Evolutionary conservation across 92 coral and sea anemone genomes (phyloP), one percentile per base, ranked within the genome.

Genomic region (Paragorgia papillata): DNA sequence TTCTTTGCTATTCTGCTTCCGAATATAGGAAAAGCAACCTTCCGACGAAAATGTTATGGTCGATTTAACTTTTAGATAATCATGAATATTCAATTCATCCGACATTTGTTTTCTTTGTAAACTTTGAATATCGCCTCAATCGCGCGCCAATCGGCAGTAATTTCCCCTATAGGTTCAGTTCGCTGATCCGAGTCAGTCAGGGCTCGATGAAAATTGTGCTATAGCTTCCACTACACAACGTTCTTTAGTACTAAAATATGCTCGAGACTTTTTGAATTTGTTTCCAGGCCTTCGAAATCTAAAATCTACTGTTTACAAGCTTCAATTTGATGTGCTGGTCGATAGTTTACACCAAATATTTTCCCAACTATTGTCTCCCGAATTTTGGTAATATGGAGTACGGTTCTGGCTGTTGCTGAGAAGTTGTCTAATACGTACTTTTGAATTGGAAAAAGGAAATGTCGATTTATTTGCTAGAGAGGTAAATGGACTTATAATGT

Each of bases 1-100:
- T 30, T 70, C 77, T 0, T 13, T 50, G 17, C 15, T 1, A 19
- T 50, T 34, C 49, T 70, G 77, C 32, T 21, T 70, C 1, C 30
- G 31, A 31, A 54, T 19, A 17, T 70, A 70, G 50, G 3, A 1
- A 6, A 70, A 32, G 48, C 77, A 70, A 0, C 62, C 49, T 54
- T 70, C 77, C 9, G 77, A 50, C 1, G 77, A 51, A 70, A 70
- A 70, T 54, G 63, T 34, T 20, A 70, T 28, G 28, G 46, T 33
- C 21, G 62, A 70, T 29, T 70, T 70, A 31, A 50, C 51, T 21
- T 50, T 70, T 6, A 70, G 49, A 17, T 31, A 12, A 1, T 70
- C 63, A 31, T 70, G 46, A 51, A 70, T 70, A 70, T 70, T 53
- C 32, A 70, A 32, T 15, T 0, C 62, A 0, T 70, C 62, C 20